Percentiles rank a stretch among this genome's conserved stretches.
These are phyloP conservation scores for Plebejus anna DNA, from an alignment of 2,888 invertebrate genomes.

Conservation along the genomic window DNA sequence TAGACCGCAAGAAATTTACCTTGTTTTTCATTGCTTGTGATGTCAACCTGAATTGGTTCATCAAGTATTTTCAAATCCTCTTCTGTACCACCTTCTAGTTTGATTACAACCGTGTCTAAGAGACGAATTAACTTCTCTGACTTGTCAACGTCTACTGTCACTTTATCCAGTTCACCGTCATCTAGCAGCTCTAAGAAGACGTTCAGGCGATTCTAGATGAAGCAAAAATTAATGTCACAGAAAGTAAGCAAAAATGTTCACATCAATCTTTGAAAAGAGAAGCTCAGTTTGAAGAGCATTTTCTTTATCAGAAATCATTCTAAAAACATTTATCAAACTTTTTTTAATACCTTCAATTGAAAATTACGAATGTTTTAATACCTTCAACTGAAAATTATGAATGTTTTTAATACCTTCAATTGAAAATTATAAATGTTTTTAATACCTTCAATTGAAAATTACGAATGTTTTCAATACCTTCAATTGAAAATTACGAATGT, in stretches of 20 bases:
- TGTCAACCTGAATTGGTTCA: conserved; percentile 71
- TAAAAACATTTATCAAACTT: background rate
- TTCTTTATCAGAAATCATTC: background rate
- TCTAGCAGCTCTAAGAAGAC: conserved; percentile 93
- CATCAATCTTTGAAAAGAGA: background rate
- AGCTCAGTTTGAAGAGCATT: background rate
- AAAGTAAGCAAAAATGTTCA: background rate
- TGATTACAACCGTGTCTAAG: conserved; percentile 97
- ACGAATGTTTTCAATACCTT: background rate
- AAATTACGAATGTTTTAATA: conserved; percentile 51
- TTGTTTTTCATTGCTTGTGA: conserved; percentile 53
- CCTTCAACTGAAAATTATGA: conserved; percentile 78
- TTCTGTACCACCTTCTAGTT: conserved; percentile 95
- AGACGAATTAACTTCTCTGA: conserved; percentile 90
- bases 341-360: too few species aligned
- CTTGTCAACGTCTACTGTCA: conserved; percentile 92
- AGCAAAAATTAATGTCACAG: conserved; percentile 11
- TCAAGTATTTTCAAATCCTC: conserved; percentile 94
- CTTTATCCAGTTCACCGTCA: conserved; percentile 85
- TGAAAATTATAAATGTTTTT: background rate
- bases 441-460: conserved; percentile 83
- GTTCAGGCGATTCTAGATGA: conserved; percentile 87
- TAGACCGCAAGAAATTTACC: conserved; percentile 41
- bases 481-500: background rate
- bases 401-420: too few species aligned